Evolutionary conservation across 2,888 invertebrate species (phyloP), one percentile per base, ranked within the genome.

Genomic region (Caenorhabditis macrosperma): DNA sequence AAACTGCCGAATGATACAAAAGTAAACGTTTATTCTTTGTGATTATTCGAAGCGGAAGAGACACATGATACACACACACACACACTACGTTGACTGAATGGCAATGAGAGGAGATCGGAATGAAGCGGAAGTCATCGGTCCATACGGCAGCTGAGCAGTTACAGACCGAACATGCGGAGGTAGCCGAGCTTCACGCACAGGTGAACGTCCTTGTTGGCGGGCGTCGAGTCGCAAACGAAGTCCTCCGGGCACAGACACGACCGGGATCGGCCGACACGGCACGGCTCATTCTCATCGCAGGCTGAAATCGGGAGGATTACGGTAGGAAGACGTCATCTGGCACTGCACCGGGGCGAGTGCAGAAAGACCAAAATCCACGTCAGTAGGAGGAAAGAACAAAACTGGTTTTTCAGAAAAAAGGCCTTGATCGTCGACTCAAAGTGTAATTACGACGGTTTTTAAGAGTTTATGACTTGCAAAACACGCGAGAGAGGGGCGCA

Each of bases 221-320:
- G 67, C 0, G 72, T 57, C 6, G 44, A 41, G 46, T 82, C 82
- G 52, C 82, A 82, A 22, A 82, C 80, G 41, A 52, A 74, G 22
- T 66, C 61, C 17, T 50, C 71, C 12, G 68, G 75, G 46, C 82
- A 82, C n/a, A 82, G 57, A 22, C 82, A 82, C 9, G 69, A 76
- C 26, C 82, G 63, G 15, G 60, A 12, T 33, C 82, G 72, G 26
- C 68, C 54, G 3, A 72, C n/a, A 17, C 80, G 77, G 44, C 82
- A 82, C 17, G 77, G 69, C 35, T 80, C 82, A 44, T 68, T 74
- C 9, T 72, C 71, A 4, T 74, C 78, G 67, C 82, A 82, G 1
- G 79, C 82, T 82, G 74, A 44, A n/a, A n/a, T 38, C 12, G 9
- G 5, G 9, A 33, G 33, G 33, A 38, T 38, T 50, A 52, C 52